phyloP scores from a whole-genome alignment of 2,797 vertebrate species.

The Aselliscus stoliczkanus region DNA sequence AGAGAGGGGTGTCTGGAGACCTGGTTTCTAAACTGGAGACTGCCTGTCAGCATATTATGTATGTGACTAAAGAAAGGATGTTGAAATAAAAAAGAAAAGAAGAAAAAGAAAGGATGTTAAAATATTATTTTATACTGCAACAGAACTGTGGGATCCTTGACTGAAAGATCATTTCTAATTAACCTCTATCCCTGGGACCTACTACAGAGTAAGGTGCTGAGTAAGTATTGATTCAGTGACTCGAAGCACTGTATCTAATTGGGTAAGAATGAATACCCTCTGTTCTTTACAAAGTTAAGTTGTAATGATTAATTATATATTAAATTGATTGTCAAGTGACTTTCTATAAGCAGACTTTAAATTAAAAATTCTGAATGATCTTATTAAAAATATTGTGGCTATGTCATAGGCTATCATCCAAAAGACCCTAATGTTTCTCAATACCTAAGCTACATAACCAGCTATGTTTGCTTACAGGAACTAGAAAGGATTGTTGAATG shows the following conservation, averaged over 20 bases:
- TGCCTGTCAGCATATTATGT: neutral
- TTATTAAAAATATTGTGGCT: neutral
- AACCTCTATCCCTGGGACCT: neutral
- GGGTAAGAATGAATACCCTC: neutral
- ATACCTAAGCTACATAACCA: no score
- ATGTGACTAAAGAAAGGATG: neutral
- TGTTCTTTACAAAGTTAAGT: neutral
- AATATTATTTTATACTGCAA: neutral
- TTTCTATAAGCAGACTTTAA: conserved; percentile 6
- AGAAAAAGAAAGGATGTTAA: neutral
- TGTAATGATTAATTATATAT: neutral
- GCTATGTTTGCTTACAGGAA: no score
- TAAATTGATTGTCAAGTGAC: neutral
- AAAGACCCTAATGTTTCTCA: no score
- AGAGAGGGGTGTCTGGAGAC: neutral
- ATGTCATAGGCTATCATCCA: no score
- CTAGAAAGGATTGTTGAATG: no score
- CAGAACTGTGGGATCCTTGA: neutral
- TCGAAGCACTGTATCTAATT: neutral
- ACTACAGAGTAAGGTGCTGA: neutral
- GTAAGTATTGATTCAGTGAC: neutral
- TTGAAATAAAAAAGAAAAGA: no score
- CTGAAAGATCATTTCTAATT: neutral
- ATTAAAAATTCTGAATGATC: neutral
- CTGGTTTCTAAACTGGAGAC: neutral